These are phyloP conservation scores for Tetragonisca angustula DNA, from an alignment of 2,888 invertebrate species.

Conservation along the genomic window DNA sequence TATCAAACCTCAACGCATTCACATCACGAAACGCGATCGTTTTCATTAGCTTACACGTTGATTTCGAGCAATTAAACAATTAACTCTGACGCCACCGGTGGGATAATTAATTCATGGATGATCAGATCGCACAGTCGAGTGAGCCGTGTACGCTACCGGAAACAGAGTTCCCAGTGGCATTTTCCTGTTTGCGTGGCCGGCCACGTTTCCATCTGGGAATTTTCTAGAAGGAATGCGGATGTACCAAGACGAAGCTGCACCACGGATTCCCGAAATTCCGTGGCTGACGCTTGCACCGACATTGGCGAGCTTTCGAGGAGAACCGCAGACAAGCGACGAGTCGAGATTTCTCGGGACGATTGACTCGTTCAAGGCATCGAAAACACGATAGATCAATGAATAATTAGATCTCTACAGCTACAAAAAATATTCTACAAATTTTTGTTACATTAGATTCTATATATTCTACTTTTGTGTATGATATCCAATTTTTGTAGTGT, in stretches of 20 bases:
- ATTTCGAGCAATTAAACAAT: neutral
- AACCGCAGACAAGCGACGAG: conserved; percentile 38
- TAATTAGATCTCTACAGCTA: too few species aligned
- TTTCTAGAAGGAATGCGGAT: conserved; percentile 48
- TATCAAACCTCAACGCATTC: neutral
- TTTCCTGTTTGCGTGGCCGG: conserved; percentile 14
- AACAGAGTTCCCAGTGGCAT: conserved; percentile 4
- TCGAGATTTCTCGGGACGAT: neutral
- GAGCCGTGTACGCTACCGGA: neutral
- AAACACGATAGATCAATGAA: too few species aligned
- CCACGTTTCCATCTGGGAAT: conserved; percentile 52
- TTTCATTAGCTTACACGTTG: neutral
- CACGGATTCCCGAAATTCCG: conserved; percentile 59
- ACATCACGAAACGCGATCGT: neutral
- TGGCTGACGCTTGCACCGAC: conserved; percentile 20
- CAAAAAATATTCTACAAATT: too few species aligned
- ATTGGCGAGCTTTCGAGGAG: conserved; percentile 1
- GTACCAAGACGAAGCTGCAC: conserved; percentile 16
- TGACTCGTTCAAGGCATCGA: neutral
- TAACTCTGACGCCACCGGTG: neutral
- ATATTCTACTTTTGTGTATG: too few species aligned
- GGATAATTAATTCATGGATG: conserved; percentile 19
- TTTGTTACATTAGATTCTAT: too few species aligned
- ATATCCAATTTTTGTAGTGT: too few species aligned
- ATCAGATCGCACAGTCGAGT: neutral